phyloP scores from a whole-genome alignment of 2,888 invertebrate species.

The Limnephilus lunatus region DNA sequence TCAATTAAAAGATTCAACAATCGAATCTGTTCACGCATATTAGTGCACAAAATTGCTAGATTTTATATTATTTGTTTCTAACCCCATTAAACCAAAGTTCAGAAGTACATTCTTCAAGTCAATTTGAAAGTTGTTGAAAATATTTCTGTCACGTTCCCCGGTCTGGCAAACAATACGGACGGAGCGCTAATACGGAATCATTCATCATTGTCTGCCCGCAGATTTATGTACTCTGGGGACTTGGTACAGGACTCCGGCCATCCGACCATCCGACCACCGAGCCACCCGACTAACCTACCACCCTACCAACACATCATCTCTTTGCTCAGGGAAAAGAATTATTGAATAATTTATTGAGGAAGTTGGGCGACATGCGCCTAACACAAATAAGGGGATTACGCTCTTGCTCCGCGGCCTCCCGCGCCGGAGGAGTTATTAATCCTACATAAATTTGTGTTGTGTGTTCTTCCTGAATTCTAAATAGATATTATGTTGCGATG shows the following conservation, averaged over 20 bases:
- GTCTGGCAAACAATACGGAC: conserved; percentile 63
- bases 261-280: not conserved
- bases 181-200: conserved; percentile 63
- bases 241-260: not conserved
- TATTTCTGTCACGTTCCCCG: conserved; percentile 63
- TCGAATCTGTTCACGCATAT: not conserved
- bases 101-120: conserved; percentile 21
- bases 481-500: not conserved
- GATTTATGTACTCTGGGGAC: conserved; percentile 62
- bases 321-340: conserved; percentile 41
- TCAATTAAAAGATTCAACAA: not conserved
- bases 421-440: not conserved
- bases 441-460: not conserved
- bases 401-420: not conserved
- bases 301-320: conserved; percentile 35
- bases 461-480: not conserved
- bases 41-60: not conserved
- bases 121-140: conserved; percentile 49
- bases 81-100: not conserved
- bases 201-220: conserved; percentile 65
- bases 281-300: not conserved
- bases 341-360: conserved; percentile 44
- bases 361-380: conserved; percentile 17
- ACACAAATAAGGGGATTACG: conserved; percentile 1
- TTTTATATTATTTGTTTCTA: not conserved